Evolutionary conservation across 2,888 invertebrate genomes (phyloP).

Genomic region (Limnephilus marmoratus): DNA sequence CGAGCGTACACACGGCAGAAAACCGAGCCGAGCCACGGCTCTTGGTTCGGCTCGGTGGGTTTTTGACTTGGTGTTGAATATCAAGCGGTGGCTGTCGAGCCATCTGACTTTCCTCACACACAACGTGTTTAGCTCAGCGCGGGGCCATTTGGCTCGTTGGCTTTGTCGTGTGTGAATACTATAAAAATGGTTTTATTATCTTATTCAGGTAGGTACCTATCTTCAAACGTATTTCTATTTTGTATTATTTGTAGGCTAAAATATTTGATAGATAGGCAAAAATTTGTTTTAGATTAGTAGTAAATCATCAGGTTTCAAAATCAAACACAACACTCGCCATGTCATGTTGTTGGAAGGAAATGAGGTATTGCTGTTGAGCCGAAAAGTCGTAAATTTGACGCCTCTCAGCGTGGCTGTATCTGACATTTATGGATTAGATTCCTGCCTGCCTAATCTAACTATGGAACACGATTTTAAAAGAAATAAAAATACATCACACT

Average conservation of each 20-base stretch:
- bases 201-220: not conserved
- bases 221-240: not conserved
- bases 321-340: not conserved
- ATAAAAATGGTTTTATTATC: too few species aligned
- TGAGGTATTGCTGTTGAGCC: not conserved
- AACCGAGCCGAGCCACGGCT: too few species aligned
- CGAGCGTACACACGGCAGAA: too few species aligned
- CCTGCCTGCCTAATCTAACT: not conserved
- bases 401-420: not conserved
- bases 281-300: not conserved
- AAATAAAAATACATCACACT: not conserved
- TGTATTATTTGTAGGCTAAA: not conserved
- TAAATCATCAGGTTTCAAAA: not conserved
- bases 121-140: too few species aligned
- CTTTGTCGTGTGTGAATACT: not conserved
- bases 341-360: not conserved
- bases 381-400: constrained; percentile 2
- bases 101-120: too few species aligned
- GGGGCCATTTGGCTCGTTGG: too few species aligned
- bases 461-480: constrained; percentile 4
- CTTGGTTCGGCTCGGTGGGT: too few species aligned
- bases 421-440: constrained; percentile 5
- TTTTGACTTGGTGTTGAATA: too few species aligned
- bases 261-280: not conserved
- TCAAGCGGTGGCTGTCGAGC: too few species aligned